phyloP scores from a whole-genome alignment of 1,140 invertebrate species.

The Tetragonula clypearis region DNA sequence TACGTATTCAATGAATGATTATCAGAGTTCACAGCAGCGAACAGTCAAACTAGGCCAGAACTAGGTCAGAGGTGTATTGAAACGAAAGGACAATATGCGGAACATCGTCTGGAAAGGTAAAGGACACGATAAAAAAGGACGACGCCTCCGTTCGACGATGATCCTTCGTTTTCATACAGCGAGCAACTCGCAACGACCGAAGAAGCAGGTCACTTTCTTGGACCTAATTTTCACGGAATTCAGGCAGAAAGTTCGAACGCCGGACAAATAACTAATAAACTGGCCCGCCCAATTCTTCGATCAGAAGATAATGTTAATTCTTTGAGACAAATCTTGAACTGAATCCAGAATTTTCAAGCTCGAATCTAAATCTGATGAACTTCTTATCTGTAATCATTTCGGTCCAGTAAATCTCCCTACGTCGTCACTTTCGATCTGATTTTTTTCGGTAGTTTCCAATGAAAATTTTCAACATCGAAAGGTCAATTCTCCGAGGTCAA shows the following conservation, averaged over 20 bases:
- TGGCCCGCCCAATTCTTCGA: background rate
- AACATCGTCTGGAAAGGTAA: background rate
- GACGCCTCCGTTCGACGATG: background rate
- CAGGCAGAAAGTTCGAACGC: background rate
- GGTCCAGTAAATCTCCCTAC: too few relatives aligned
- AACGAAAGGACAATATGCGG: background rate
- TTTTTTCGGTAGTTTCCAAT: too few relatives aligned
- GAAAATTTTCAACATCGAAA: too few relatives aligned
- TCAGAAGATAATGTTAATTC: background rate
- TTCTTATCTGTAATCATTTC: too few relatives aligned
- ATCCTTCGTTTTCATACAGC: slow-evolving; percentile 8
- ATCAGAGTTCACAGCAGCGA: background rate
- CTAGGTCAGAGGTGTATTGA: background rate
- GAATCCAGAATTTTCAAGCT: background rate
- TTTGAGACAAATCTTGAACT: too few relatives aligned
- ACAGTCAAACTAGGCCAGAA: background rate
- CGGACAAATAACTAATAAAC: background rate
- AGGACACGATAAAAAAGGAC: background rate
- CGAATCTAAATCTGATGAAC: background rate
- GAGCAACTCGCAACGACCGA: background rate
- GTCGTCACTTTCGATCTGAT: too few relatives aligned
- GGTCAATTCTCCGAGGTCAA: too few relatives aligned
- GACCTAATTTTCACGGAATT: background rate
- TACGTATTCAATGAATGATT: slow-evolving; percentile 3
- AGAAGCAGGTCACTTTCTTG: slow-evolving; percentile 8